Evolutionary conservation across 1,140 invertebrate species (phyloP).

Genomic region (Atta cephalotes): DNA sequence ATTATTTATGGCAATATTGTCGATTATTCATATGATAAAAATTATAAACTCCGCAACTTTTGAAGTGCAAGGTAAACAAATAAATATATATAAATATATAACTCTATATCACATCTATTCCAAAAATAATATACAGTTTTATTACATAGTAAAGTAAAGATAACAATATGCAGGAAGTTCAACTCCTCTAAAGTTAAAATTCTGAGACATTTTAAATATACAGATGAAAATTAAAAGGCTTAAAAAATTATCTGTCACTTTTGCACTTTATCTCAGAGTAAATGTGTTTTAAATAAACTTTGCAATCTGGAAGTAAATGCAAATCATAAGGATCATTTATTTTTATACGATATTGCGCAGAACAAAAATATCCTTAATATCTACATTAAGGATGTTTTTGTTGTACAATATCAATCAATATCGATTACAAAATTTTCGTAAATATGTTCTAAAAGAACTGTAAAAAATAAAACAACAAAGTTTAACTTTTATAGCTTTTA

Average conservation of each 20-base stretch:
- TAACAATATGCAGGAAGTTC: background rate
- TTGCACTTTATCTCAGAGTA: background rate
- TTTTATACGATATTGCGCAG: too few species aligned
- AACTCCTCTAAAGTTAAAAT: background rate
- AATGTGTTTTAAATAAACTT: background rate
- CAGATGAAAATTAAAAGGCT: background rate
- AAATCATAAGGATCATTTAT: too few species aligned
- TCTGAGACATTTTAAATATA: background rate
- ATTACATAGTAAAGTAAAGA: background rate
- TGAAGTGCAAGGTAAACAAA: constrained; percentile 77
- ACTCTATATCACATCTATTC: background rate
- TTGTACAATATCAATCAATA: too few species aligned
- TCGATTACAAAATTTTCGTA: too few species aligned
- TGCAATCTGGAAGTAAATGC: too few species aligned
- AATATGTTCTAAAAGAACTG: too few species aligned
- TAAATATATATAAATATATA: background rate
- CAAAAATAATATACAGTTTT: background rate
- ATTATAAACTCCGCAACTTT: constrained; percentile 79
- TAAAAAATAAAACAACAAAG: too few species aligned
- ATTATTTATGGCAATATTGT: constrained; percentile 74
- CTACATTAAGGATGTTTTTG: too few species aligned
- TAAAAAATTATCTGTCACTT: background rate
- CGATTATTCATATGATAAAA: constrained; percentile 81
- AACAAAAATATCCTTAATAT: too few species aligned
- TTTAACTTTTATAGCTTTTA: too few species aligned